phyloP scores from a whole-genome alignment of 1,140 invertebrate genomes.

The Holcopasites calliopsidis region DNA sequence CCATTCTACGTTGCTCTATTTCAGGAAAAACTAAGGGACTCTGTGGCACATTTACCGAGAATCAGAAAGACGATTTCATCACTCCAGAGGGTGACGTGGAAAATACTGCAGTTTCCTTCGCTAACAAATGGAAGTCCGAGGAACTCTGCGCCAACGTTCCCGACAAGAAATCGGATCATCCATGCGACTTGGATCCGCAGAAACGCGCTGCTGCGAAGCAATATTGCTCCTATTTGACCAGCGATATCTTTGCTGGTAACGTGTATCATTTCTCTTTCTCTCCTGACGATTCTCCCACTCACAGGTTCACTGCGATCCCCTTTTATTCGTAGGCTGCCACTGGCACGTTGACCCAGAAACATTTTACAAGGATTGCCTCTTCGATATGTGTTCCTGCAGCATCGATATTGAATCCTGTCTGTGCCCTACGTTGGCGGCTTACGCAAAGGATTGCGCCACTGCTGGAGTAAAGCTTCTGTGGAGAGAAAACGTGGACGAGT shows the following conservation, averaged over 20 bases:
- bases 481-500: conserved; percentile 88
- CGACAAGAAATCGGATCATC: conserved; percentile 81
- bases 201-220: conserved; percentile 85
- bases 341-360: conserved; percentile 88
- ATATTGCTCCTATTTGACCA: conserved; percentile 85
- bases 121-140: conserved; percentile 92
- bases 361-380: conserved; percentile 90
- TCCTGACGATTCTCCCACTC: background rate
- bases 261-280: conserved; percentile 2
- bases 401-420: conserved; percentile 84
- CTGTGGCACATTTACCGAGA: conserved; percentile 93
- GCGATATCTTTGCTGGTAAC: conserved; percentile 84
- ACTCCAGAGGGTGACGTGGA: conserved; percentile 92
- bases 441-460: conserved; percentile 88
- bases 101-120: conserved; percentile 87
- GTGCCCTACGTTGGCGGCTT: conserved; percentile 89
- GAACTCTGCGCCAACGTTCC: conserved; percentile 84
- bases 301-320: background rate
- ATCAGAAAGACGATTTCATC: conserved; percentile 93
- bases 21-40: conserved; percentile 82
- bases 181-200: conserved; percentile 86
- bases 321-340: conserved; percentile 86
- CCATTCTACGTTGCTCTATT: background rate
- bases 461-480: conserved; percentile 87
- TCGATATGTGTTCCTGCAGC: conserved; percentile 92